These are phyloP conservation scores for Pandemis corylana DNA, from an alignment of 2,888 invertebrate species.

Conservation along the genomic window DNA sequence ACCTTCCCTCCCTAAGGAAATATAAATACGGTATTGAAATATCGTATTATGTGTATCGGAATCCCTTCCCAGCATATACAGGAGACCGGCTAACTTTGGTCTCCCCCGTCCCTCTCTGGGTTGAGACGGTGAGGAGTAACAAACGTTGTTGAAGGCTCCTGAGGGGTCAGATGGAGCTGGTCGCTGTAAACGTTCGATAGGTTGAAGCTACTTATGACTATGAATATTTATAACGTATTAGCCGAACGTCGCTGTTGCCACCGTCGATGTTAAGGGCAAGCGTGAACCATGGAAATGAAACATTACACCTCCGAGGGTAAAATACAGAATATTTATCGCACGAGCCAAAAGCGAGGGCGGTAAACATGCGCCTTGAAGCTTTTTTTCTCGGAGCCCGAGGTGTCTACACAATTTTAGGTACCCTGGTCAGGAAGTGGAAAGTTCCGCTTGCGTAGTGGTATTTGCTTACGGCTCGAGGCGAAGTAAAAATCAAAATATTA, in stretches of 20 bases:
- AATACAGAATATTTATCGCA: too few relatives aligned
- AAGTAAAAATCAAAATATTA: too few relatives aligned
- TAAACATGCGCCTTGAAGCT: too few relatives aligned
- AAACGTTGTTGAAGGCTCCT: conserved; percentile 43
- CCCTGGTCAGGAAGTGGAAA: too few relatives aligned
- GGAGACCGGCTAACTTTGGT: conserved; percentile 55
- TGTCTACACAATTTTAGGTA: too few relatives aligned
- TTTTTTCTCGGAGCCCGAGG: too few relatives aligned
- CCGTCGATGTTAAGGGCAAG: conserved; percentile 66
- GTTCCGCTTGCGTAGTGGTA: too few relatives aligned
- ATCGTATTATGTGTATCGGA: conserved; percentile 78
- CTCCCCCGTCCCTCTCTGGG: conserved; percentile 47
- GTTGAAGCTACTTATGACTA: conserved; percentile 79
- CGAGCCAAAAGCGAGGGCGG: too few relatives aligned
- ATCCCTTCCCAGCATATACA: conserved; percentile 65
- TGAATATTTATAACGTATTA: conserved; percentile 84
- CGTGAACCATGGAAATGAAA: conserved; percentile 38
- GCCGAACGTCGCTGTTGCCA: conserved; percentile 69
- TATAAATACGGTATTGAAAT: conserved; percentile 81
- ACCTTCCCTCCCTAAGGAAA: conserved; percentile 68
- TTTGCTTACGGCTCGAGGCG: too few relatives aligned
- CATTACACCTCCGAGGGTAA: background rate
- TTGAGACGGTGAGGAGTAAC: conserved; percentile 31
- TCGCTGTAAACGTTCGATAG: conserved; percentile 75
- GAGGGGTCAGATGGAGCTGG: conserved; percentile 49